phyloP scores from a whole-genome alignment of 2,888 invertebrate genomes.

The Callosobruchus maculatus region DNA sequence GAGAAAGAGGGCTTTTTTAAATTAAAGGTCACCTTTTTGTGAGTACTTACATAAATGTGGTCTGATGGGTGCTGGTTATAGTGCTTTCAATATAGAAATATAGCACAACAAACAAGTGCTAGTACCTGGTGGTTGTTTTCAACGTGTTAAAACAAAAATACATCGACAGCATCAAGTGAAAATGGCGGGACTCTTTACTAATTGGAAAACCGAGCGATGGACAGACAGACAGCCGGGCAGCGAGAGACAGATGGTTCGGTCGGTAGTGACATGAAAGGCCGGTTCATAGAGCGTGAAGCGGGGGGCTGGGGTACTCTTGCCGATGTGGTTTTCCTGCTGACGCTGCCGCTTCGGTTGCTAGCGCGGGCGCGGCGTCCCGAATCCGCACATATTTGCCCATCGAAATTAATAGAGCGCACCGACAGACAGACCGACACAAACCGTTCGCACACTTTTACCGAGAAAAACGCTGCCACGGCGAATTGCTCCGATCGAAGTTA shows the following conservation, averaged over 20 bases:
- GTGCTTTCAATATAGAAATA: too few relatives aligned
- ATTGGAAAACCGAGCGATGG: background rate
- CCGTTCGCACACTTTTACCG: background rate
- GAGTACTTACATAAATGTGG: too few relatives aligned
- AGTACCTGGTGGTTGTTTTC: too few relatives aligned
- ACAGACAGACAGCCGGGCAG: background rate
- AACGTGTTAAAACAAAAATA: too few relatives aligned
- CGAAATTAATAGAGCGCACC: background rate
- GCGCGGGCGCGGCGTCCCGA: background rate
- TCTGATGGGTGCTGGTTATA: too few relatives aligned
- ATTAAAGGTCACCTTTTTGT: too few relatives aligned
- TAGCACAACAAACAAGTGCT: too few relatives aligned
- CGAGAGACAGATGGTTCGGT: background rate
- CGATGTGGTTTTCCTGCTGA: background rate
- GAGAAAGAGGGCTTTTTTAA: too few relatives aligned
- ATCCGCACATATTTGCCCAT: background rate
- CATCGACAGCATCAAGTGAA: background rate
- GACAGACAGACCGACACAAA: background rate
- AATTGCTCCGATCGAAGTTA: background rate
- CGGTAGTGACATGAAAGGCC: background rate
- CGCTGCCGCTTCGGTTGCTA: background rate
- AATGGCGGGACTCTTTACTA: background rate
- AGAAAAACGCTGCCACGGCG: background rate
- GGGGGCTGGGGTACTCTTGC: background rate
- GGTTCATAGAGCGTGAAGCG: background rate